Conservation (phyloP, 2,888 invertebrate genomes). For the Metopia argyrocephala region DNA sequence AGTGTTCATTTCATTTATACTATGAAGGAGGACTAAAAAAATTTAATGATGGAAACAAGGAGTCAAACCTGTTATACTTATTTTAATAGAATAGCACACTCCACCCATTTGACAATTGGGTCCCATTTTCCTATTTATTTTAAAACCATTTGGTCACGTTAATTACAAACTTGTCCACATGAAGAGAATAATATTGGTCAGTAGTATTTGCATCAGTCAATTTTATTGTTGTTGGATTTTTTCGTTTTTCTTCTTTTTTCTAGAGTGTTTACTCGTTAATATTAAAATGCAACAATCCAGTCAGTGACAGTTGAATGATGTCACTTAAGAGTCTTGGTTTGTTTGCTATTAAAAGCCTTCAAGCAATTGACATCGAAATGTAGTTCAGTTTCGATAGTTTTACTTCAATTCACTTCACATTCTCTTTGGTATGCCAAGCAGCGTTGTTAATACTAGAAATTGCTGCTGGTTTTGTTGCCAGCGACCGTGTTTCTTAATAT, state of each 20-base stretch:
- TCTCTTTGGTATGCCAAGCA: neutral
- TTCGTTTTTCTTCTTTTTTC: neutral
- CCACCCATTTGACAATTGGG: no score
- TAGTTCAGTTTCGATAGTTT: constrained; percentile 36
- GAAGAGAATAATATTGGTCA: no score
- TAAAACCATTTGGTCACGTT: no score
- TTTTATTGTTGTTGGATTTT: neutral
- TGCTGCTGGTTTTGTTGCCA: neutral
- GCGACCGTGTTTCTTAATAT: neutral
- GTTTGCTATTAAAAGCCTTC: constrained; percentile 51
- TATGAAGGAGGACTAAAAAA: no score
- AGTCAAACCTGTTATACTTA: no score
- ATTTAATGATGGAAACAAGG: no score
- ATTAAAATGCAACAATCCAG: constrained; percentile 42
- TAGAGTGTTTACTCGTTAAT: constrained; percentile 35
- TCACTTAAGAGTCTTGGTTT: constrained; percentile 50
- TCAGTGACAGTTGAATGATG: constrained; percentile 58
- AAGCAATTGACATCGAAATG: constrained; percentile 53
- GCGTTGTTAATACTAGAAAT: no score
- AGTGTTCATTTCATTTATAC: no score
- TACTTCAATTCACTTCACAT: neutral
- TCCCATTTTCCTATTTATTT: no score
- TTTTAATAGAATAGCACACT: no score
- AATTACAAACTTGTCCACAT: no score
- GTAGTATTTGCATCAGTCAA: neutral